Evolutionary conservation across 2,113 vertebrate genomes (phyloP).

Genomic region (Chauna torquata): DNA sequence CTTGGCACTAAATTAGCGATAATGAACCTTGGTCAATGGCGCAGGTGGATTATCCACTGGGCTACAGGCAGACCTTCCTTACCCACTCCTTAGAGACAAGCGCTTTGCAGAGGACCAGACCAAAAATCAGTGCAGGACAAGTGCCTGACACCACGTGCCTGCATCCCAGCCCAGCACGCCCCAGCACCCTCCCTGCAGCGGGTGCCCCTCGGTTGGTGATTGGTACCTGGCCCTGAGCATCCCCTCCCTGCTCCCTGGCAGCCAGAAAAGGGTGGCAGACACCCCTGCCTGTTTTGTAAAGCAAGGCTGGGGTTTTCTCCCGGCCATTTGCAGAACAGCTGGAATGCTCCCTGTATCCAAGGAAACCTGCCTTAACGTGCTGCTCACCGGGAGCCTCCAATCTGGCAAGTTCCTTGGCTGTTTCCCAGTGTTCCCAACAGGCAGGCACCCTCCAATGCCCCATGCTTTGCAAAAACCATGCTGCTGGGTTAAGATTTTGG

Average conservation of each 20-base stretch:
- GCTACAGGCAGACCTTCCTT: not conserved
- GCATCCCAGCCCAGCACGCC: not conserved
- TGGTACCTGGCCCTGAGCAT: not conserved
- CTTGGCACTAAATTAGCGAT: not conserved
- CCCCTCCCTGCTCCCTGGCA: not conserved
- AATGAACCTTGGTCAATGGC: not conserved
- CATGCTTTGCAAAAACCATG: not conserved
- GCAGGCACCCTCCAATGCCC: not conserved
- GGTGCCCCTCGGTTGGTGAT: rapidly evolving
- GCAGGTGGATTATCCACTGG: not conserved
- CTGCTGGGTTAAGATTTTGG: not conserved
- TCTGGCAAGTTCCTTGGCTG: not conserved
- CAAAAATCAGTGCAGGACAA: not conserved
- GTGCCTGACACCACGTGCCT: not conserved
- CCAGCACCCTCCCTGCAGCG: not conserved
- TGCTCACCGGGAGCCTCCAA: not conserved
- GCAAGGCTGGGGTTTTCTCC: conserved; percentile 35
- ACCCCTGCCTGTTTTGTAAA: conserved; percentile 18
- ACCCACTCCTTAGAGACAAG: not conserved
- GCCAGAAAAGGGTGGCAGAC: not conserved
- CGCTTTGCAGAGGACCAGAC: not conserved
- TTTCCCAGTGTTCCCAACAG: not conserved
- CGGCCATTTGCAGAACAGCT: conserved; percentile 62
- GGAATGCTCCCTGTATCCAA: conserved; percentile 67
- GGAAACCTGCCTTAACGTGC: conserved; percentile 63